A percentile compares a stretch with the other conserved stretches of the same genome.
Conservation (phyloP, 2,888 invertebrate species). For the Pinctada fucata region DNA sequence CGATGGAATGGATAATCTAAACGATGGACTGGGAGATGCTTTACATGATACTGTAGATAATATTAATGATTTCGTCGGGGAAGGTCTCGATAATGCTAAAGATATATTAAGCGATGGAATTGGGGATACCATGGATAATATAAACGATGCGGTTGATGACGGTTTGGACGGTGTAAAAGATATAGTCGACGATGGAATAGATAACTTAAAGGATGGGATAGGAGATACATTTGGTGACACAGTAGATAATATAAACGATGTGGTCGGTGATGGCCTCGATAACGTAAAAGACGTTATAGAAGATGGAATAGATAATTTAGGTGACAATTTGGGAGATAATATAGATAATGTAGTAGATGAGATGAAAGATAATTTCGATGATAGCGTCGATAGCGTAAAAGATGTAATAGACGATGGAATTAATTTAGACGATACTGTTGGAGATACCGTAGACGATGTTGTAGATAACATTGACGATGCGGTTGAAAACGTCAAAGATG, state of each 20-base stretch:
- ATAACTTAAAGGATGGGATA: not conserved
- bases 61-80: not conserved
- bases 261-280: not conserved
- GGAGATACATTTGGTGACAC: not conserved
- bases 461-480: conserved; percentile 7
- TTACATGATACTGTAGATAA: not conserved
- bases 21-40: not conserved
- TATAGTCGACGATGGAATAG: not conserved
- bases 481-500: conserved; percentile 9
- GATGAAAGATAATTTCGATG: not conserved
- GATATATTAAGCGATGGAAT: not conserved
- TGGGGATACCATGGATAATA: not conserved
- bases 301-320: not conserved
- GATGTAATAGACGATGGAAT: not conserved
- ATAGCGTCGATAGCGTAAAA: not conserved
- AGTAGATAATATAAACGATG: not conserved
- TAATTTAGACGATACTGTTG: not conserved
- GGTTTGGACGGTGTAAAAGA: too few species aligned
- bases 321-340: not conserved
- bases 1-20: not conserved
- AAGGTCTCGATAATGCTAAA: not conserved
- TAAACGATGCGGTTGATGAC: not conserved
- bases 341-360: not conserved
- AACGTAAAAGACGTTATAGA: not conserved
- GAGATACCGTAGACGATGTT: conserved; percentile 4